Conservation (phyloP, 2,113 vertebrate genomes). For the Apodemus sylvaticus region DNA sequence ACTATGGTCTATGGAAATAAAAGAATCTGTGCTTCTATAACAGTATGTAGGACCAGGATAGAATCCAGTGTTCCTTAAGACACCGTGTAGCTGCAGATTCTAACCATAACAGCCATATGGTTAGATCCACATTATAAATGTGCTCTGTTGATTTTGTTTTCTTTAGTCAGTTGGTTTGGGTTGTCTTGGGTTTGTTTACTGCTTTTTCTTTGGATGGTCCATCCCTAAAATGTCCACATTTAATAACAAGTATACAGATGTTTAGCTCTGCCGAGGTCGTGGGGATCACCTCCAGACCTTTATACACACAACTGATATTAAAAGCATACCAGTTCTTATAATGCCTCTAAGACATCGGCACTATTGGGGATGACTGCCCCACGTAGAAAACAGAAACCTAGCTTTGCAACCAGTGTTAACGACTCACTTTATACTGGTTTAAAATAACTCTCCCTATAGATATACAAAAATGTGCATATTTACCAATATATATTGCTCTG, state of each 20-base stretch:
- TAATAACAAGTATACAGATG: neutral
- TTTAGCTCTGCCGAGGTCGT: neutral
- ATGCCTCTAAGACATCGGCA: neutral
- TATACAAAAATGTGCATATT: neutral
- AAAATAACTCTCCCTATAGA: neutral
- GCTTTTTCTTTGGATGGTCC: neutral
- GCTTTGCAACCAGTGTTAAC: neutral
- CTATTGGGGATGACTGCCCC: rapidly evolving
- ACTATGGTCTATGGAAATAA: neutral
- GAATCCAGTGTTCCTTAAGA: neutral
- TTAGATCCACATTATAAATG: neutral
- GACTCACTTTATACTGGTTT: neutral
- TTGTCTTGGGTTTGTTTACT: neutral
- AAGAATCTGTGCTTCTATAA: neutral
- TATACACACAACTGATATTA: neutral
- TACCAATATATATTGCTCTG: neutral
- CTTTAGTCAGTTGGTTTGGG: neutral
- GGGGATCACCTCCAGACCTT: neutral
- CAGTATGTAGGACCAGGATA: rapidly evolving
- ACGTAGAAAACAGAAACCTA: neutral
- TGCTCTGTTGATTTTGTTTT: neutral
- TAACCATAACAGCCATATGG: too few relatives aligned
- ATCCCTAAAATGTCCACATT: neutral
- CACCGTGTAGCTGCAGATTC: neutral
- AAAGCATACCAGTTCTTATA: neutral